phyloP scores from a whole-genome alignment of 2,797 vertebrate species.

The Intellagama lesueurii region DNA sequence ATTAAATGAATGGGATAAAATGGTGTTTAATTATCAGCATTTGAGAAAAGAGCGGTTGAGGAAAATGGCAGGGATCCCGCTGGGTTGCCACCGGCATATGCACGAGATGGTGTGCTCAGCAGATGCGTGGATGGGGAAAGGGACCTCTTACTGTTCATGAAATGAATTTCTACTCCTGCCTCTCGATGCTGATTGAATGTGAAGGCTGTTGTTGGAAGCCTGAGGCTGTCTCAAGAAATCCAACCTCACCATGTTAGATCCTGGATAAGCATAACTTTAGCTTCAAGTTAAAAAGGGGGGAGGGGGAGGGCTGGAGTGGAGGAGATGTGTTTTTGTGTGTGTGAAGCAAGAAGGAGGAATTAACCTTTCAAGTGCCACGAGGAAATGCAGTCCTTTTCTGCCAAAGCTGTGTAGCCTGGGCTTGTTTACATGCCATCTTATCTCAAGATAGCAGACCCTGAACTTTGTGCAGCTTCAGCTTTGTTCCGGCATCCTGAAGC shows the following conservation, averaged over 20 bases:
- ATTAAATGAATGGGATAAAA: slow-evolving; percentile 47
- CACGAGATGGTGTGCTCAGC: slow-evolving; percentile 70
- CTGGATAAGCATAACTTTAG: slow-evolving; percentile 71
- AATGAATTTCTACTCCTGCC: slow-evolving; percentile 78
- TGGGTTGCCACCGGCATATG: slow-evolving; percentile 67
- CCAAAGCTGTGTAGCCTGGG: background rate
- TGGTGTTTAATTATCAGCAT: slow-evolving; percentile 79
- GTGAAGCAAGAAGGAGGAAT: slow-evolving; percentile 28
- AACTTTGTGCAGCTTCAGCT: background rate
- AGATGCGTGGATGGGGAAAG: slow-evolving; percentile 63
- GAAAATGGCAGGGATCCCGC: slow-evolving; percentile 72
- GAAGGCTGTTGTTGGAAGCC: slow-evolving; percentile 74
- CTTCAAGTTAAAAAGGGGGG: slow-evolving; percentile 39
- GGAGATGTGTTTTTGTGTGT: too few relatives aligned
- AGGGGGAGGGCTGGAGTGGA: too few relatives aligned
- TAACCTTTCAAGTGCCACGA: slow-evolving; percentile 47
- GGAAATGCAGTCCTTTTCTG: rapidly evolving
- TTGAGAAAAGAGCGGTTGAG: slow-evolving; percentile 67
- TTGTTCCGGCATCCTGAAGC: slow-evolving; percentile 6
- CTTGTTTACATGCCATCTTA: slow-evolving; percentile 14
- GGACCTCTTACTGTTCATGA: slow-evolving; percentile 74
- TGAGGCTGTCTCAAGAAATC: slow-evolving; percentile 74
- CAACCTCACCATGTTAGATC: slow-evolving; percentile 66
- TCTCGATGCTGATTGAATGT: slow-evolving; percentile 77
- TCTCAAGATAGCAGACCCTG: slow-evolving; percentile 25